Percentiles rank a stretch among this genome's conserved stretches.
phyloP scores from a whole-genome alignment of 2,113 vertebrate species.

The Oceanites oceanicus region DNA sequence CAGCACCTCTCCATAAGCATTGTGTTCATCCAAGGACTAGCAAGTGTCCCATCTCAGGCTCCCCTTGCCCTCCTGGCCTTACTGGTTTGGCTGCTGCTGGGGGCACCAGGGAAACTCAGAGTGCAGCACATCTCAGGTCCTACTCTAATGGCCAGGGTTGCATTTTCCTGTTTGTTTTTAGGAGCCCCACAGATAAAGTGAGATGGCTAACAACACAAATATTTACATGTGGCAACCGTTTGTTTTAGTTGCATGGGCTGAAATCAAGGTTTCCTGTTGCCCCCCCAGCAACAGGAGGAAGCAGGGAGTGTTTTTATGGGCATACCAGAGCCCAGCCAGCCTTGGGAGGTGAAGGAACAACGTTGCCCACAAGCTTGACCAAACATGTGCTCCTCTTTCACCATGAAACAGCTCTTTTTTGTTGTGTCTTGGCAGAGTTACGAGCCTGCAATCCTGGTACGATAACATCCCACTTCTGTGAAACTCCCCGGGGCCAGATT shows the following conservation, averaged over 20 bases:
- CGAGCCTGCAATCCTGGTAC: background rate
- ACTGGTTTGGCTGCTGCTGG: background rate
- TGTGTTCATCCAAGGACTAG: background rate
- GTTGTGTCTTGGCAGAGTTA: background rate
- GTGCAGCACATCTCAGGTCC: background rate
- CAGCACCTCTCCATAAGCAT: background rate
- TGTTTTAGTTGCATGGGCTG: constrained; percentile 25
- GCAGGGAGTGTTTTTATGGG: background rate
- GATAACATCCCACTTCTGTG: background rate
- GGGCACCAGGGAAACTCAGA: background rate
- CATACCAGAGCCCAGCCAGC: constrained; percentile 33
- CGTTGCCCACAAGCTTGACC: constrained; percentile 2
- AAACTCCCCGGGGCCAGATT: background rate
- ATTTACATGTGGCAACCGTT: constrained; percentile 25
- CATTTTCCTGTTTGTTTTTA: background rate
- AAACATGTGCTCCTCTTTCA: constrained; percentile 36
- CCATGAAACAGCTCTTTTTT: constrained; percentile 33
- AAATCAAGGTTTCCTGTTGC: constrained; percentile 23
- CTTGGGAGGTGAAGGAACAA: constrained; percentile 29
- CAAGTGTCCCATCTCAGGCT: background rate
- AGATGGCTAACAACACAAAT: constrained; percentile 37
- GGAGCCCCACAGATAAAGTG: background rate
- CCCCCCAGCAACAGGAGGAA: background rate
- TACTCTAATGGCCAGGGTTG: background rate
- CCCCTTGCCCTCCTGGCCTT: background rate